Evolutionary conservation across 1,140 invertebrate genomes (phyloP).

Genomic region (Polypedilum pembai): DNA sequence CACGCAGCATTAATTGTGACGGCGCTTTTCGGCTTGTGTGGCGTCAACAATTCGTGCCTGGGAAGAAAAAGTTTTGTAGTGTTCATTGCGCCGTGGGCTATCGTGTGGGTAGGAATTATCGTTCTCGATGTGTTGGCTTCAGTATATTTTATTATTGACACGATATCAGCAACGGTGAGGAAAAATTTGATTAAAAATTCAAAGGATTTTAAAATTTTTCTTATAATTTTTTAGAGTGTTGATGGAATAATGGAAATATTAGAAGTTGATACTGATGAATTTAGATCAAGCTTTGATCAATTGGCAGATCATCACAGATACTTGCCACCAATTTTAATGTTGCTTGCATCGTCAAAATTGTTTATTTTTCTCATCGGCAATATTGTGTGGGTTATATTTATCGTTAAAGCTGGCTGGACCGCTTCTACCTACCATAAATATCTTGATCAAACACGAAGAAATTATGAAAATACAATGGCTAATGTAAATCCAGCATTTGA

Average conservation of each 20-base stretch:
- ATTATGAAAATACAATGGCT: slow-evolving; percentile 7
- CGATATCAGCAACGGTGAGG: background rate
- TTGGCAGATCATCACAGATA: background rate
- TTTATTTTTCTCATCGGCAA: background rate
- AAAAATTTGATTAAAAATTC: background rate
- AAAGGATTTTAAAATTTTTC: background rate
- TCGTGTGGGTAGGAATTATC: background rate
- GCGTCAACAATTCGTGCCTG: background rate
- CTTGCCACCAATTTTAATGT: background rate
- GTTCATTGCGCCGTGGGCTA: background rate
- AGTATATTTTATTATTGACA: background rate
- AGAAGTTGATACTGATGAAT: background rate
- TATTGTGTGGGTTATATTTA: background rate
- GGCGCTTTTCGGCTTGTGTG: background rate
- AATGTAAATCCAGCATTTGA: slow-evolving; percentile 23
- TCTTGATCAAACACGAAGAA: background rate
- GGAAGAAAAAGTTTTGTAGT: background rate
- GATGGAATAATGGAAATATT: background rate
- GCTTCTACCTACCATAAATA: background rate
- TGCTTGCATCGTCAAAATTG: background rate
- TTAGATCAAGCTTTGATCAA: background rate
- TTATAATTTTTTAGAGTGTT: slow-evolving; percentile 4
- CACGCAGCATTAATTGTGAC: background rate
- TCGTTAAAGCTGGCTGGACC: background rate
- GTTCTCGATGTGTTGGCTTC: background rate